A percentile compares a stretch with the other conserved stretches of the same genome.
phyloP scores from a whole-genome alignment of 2,797 vertebrate genomes.

The Coranthus polyacanthus region DNA sequence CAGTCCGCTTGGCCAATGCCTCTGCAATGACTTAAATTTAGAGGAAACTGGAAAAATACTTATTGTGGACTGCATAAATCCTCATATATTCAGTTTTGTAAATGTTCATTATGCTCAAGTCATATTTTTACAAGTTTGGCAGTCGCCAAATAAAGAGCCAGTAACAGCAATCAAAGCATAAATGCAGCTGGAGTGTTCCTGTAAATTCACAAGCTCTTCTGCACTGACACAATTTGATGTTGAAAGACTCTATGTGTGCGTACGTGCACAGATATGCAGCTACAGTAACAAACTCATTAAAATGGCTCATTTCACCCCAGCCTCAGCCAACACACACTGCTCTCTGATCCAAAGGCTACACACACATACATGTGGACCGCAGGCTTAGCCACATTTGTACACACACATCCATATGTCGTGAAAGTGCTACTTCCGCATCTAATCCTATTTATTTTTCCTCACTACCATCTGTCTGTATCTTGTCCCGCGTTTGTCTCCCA shows the following conservation, averaged over 20 bases:
- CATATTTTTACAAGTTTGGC: constrained; percentile 71
- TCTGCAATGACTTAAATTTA: constrained; percentile 47
- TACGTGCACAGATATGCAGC: constrained; percentile 10
- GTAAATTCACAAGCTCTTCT: constrained; percentile 52
- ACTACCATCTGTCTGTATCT: background rate
- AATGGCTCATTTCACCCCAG: constrained; percentile 76
- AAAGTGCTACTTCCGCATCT: constrained; percentile 15
- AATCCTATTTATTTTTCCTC: constrained; percentile 8
- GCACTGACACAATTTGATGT: constrained; percentile 39
- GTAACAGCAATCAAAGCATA: constrained; percentile 55
- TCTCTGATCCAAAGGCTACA: constrained; percentile 51
- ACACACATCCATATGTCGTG: constrained; percentile 4
- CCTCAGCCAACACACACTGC: constrained; percentile 70
- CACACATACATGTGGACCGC: constrained; percentile 24
- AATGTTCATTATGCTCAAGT: constrained; percentile 57
- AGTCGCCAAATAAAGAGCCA: constrained; percentile 36
- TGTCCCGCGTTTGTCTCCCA: constrained; percentile 2
- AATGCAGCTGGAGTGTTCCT: constrained; percentile 52
- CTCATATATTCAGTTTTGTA: constrained; percentile 60
- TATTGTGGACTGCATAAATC: constrained; percentile 47
- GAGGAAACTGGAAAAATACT: constrained; percentile 66
- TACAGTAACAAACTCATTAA: constrained; percentile 75
- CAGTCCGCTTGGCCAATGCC: constrained; percentile 46
- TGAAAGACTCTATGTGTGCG: constrained; percentile 25
- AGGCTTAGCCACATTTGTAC: constrained; percentile 27